Conservation (phyloP, 2,113 vertebrate species). For the Burhinus oedicnemus region DNA sequence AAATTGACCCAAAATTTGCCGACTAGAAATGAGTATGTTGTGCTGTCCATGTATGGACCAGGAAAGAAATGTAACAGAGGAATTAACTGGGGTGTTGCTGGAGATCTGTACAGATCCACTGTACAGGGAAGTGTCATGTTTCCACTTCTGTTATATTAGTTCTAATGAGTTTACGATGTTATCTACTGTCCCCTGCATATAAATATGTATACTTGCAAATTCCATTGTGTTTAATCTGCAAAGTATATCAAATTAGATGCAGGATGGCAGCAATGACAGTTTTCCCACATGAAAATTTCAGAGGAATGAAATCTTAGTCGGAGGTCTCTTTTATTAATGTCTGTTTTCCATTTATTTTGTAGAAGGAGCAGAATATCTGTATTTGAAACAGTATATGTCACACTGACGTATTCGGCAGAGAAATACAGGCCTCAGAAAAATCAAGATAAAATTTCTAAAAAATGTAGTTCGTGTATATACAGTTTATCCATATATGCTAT, state of each 20-base stretch:
- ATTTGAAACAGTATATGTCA: not conserved
- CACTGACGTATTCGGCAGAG: not conserved
- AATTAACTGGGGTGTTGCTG: not conserved
- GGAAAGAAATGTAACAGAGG: not conserved
- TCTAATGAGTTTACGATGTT: not conserved
- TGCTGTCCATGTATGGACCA: not conserved
- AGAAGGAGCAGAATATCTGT: not conserved
- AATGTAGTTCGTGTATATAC: not conserved
- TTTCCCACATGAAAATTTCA: not conserved
- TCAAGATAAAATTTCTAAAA: not conserved
- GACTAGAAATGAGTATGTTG: not conserved
- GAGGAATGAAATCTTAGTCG: not conserved
- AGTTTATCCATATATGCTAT: not conserved
- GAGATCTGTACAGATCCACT: not conserved
- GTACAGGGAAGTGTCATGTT: not conserved
- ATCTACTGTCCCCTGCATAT: not conserved
- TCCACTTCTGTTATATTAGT: not conserved
- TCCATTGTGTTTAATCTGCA: not conserved
- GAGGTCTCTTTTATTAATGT: constrained; percentile 14
- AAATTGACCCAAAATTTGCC: not conserved
- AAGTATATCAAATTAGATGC: not conserved
- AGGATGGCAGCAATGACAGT: not conserved
- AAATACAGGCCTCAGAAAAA: not conserved
- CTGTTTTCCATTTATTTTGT: constrained; percentile 7
- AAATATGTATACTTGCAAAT: constrained; percentile 51